These are phyloP conservation scores for Parascotia fuliginaria DNA, from an alignment of 2,888 invertebrate genomes.

Conservation along the genomic window DNA sequence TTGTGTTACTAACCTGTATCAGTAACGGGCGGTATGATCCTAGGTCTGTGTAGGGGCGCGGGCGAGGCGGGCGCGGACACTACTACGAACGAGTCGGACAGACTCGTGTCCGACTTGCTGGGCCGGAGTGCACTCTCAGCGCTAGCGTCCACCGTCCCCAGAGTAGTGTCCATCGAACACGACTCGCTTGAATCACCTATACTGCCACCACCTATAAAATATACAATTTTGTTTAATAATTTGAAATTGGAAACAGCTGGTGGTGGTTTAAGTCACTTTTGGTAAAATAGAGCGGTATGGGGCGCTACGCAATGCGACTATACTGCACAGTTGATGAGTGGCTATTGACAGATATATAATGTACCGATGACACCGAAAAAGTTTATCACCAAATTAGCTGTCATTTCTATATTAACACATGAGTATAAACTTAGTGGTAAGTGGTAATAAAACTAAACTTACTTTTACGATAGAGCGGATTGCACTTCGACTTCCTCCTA, in stretches of 20 bases:
- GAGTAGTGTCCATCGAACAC: slow-evolving; percentile 58
- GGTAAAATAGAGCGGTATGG: too few species aligned
- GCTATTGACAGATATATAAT: too few species aligned
- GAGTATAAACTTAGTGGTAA: too few species aligned
- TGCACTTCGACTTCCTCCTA: slow-evolving; percentile 88
- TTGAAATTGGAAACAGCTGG: too few species aligned
- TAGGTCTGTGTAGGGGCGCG: slow-evolving; percentile 39
- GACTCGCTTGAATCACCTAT: slow-evolving; percentile 78
- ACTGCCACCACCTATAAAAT: slow-evolving; percentile 86
- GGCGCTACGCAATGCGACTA: too few species aligned
- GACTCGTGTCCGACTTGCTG: slow-evolving; percentile 96
- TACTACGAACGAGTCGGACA: slow-evolving; percentile 95
- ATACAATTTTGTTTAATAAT: too few species aligned
- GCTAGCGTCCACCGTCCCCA: slow-evolving; percentile 46
- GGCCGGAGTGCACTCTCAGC: slow-evolving; percentile 88
- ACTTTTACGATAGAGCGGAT: slow-evolving; percentile 89
- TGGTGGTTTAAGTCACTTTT: too few species aligned
- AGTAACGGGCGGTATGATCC: slow-evolving; percentile 30
- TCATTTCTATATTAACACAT: too few species aligned
- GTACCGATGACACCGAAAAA: too few species aligned
- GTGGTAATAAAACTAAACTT: slow-evolving; percentile 56
- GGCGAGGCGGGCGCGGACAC: slow-evolving; percentile 85
- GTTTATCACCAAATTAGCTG: too few species aligned
- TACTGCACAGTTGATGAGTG: too few species aligned
- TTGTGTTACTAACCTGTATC: slow-evolving; percentile 65